A percentile compares a stretch with the other conserved stretches of the same genome.
Conservation (phyloP, 2,888 invertebrate genomes). For the Lydus trimaculatus region DNA sequence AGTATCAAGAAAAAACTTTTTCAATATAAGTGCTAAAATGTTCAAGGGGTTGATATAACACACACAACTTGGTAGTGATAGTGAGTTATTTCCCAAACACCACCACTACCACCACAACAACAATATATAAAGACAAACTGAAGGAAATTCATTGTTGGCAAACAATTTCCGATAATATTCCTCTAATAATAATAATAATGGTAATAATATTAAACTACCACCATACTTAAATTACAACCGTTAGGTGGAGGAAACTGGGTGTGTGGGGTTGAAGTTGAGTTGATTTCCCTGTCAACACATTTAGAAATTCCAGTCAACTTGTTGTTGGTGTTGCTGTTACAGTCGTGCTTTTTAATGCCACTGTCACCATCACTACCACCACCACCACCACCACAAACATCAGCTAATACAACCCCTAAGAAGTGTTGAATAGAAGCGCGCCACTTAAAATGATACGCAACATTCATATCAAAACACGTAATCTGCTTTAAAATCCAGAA, state of each 20-base stretch:
- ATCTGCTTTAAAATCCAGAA: constrained; percentile 31
- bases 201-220: neutral
- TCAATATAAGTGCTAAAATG: constrained; percentile 2
- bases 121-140: neutral
- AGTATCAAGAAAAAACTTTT: neutral
- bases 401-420: constrained; percentile 7
- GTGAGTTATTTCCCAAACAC: neutral
- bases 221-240: neutral
- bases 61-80: neutral
- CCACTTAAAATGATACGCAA: constrained; percentile 32
- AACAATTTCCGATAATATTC: neutral
- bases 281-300: neutral
- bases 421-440: constrained; percentile 20
- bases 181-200: neutral
- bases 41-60: neutral
- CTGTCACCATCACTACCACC: neutral
- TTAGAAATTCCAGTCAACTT: neutral
- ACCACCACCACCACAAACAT: no score
- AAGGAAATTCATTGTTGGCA: neutral
- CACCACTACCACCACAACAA: neutral
- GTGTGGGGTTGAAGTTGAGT: neutral
- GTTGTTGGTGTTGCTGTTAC: neutral
- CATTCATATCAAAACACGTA: constrained; percentile 44
- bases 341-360: neutral
- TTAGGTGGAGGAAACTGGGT: neutral